Base-by-base conservation (phyloP, 2,113 vertebrate species). In the Oreamnos americanus region DNA sequence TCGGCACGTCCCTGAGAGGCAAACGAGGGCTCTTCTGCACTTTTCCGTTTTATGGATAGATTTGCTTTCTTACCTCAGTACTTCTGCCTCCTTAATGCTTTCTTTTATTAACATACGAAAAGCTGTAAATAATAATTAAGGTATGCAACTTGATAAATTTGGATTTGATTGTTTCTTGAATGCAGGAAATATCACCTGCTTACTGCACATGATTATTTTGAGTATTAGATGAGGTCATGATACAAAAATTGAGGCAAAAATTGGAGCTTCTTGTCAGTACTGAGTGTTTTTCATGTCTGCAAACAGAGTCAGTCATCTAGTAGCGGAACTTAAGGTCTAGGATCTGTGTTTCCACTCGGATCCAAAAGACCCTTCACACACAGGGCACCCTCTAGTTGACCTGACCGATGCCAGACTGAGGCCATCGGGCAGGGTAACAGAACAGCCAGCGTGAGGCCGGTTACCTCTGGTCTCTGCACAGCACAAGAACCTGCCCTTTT, bases 291-390 rank as follows among this genome's bases (percentile, higher is more conserved):
- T 95, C 53, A 67, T 47, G 51, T 86, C 51, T 83, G 0, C 8
- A 92, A 76, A 60, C 58, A 90, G 51, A 7, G 36, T 87, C 36
- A 67, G 55, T 89, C 33, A 95, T 89, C 43, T 49, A 57, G 43
- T 91, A 21, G 43, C 81, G 95, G 92, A 95, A 82, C 30, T 86
- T 96, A 90, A 92, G 92, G 90, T 96, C 74, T 94, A 84, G 49
- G 57, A 30, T 92, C 62, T 28, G 3, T 95, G 26, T 94, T 83
- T 96, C 60, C 28, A 58, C n/a, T 94, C n/a, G 93, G 82, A 87
- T 47, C 33, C n/a, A 39, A 95, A 79, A 93, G n/a, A 79, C 14
- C 76, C 85, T 53, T 90, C 47, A 87, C 16, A 55, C 64, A 57
- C 6, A 82, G 60, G 88, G 51, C 51, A 60, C 47, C 12, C 19